Conservation (phyloP, 2,113 vertebrate species). For the Serinus canaria region DNA sequence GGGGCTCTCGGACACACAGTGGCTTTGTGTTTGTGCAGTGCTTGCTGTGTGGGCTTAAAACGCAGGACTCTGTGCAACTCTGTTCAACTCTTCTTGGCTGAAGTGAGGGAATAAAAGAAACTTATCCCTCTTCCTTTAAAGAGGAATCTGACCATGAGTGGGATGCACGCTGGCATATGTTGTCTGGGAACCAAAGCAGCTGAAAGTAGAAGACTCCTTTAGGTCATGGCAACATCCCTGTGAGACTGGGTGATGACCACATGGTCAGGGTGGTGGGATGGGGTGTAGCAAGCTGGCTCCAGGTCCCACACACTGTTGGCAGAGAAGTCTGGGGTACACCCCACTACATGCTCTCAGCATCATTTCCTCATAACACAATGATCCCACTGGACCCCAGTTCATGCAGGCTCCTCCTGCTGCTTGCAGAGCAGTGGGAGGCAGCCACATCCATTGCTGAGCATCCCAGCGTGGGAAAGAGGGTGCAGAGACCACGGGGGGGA, state of each 20-base stretch:
- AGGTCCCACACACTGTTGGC: fast-evolving
- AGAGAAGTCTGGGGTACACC: neutral
- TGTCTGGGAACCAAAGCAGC: neutral
- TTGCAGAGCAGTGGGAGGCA: neutral
- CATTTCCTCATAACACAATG: fast-evolving
- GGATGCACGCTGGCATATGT: neutral
- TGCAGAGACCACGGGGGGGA: neutral
- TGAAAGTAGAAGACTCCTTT: fast-evolving
- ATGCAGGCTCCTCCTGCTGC: neutral
- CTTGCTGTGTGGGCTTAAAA: neutral
- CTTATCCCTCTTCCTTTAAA: neutral
- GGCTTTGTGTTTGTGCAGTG: neutral
- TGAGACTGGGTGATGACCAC: neutral
- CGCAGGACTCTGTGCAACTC: fast-evolving
- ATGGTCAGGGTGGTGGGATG: fast-evolving
- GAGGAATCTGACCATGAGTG: neutral
- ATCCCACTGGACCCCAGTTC: fast-evolving
- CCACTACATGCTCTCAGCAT: fast-evolving
- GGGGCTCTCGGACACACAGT: fast-evolving
- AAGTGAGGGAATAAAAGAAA: neutral
- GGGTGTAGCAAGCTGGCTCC: neutral
- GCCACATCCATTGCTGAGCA: neutral
- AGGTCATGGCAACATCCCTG: fast-evolving
- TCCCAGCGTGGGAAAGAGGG: slow-evolving; percentile 35
- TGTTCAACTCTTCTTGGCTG: too few relatives aligned